phyloP scores from a whole-genome alignment of 2,113 vertebrate species.

The Chelonoidis abingdonii region DNA sequence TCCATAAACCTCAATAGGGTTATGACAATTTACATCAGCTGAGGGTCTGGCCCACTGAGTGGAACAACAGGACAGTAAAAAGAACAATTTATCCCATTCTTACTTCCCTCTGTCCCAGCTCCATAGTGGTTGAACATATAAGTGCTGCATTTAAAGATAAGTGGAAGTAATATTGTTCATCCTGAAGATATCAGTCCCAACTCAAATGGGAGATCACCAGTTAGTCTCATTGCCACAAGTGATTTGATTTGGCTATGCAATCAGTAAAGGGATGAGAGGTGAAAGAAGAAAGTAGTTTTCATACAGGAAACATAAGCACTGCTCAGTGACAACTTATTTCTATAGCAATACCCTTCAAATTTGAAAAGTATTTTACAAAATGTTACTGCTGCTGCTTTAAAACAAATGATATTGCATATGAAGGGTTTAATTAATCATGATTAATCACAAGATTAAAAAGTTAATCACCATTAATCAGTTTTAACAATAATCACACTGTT shows the following conservation, averaged over 20 bases:
- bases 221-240: fast-evolving
- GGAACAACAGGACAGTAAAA: background rate
- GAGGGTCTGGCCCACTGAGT: background rate
- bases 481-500: too few relatives aligned
- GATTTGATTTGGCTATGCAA: background rate
- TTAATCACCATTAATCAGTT: too few relatives aligned
- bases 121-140: fast-evolving
- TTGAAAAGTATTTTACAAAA: background rate
- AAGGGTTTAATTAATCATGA: background rate
- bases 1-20: background rate
- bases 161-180: fast-evolving
- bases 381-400: background rate
- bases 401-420: background rate
- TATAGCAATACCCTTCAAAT: background rate
- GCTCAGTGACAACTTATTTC: background rate
- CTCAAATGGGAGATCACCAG: background rate
- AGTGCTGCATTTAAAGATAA: fast-evolving
- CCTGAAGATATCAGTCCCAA: background rate
- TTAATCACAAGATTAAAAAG: too few relatives aligned
- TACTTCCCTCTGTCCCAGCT: background rate
- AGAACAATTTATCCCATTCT: background rate
- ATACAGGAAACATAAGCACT: background rate
- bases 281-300: background rate
- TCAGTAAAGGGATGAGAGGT: background rate
- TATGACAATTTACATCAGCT: background rate